Conservation (phyloP, 2,797 vertebrate species). For the Characodon lateralis region DNA sequence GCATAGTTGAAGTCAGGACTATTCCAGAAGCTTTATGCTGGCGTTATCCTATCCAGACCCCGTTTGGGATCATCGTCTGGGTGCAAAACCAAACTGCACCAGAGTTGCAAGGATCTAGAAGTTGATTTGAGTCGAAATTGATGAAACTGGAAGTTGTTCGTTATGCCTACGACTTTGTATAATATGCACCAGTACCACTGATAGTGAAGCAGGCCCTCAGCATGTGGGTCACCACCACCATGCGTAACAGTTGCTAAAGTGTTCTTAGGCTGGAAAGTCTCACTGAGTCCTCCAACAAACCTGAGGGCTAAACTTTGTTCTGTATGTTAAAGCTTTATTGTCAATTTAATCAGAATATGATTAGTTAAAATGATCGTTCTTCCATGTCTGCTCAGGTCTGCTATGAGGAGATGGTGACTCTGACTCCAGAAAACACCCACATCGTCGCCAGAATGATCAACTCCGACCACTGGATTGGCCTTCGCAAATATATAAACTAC, state of each 20-base stretch:
- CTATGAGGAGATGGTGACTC: slow-evolving; percentile 74
- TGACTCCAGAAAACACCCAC: slow-evolving; percentile 59
- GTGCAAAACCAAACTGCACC: too few species aligned
- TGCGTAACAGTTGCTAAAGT: neutral
- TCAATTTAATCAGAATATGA: neutral
- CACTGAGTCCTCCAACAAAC: neutral
- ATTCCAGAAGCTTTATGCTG: neutral
- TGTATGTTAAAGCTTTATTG: neutral
- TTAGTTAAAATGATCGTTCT: neutral
- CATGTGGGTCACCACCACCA: neutral
- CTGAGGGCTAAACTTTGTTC: neutral
- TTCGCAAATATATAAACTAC: slow-evolving; percentile 62
- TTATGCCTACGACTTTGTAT: too few species aligned
- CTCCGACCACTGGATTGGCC: slow-evolving; percentile 74
- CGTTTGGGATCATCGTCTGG: too few species aligned
- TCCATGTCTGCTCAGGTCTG: slow-evolving; percentile 54
- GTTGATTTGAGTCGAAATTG: too few species aligned
- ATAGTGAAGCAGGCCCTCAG: neutral
- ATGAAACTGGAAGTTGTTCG: too few species aligned
- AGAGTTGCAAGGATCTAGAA: too few species aligned
- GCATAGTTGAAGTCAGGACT: too few species aligned
- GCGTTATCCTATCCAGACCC: too few species aligned
- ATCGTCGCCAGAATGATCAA: slow-evolving; percentile 21
- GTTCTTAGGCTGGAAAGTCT: neutral
- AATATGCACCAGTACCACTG: neutral